Base-by-base conservation (phyloP, 1,140 invertebrate genomes). In the Mamestra configurata region DNA sequence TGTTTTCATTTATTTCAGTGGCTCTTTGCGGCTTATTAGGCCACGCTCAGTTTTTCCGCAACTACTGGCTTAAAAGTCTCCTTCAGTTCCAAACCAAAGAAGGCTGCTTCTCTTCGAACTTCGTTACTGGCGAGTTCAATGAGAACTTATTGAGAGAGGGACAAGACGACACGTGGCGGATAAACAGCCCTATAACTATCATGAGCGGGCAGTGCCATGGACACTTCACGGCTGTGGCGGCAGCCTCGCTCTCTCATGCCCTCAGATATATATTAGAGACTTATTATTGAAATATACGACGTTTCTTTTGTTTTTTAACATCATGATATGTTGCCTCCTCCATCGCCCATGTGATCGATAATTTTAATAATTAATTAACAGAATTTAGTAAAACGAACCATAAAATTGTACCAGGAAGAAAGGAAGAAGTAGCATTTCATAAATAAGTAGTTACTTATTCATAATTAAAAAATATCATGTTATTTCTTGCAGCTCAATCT, bases 41-140 rank as follows among this genome's bases (percentile, higher is more conserved):
- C 13, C 35, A 68, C 11, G 64, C 35, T 46, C 64, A 68, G 64
- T 68, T 68, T 15, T 37, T 68, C 20, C 64, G 40, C 15, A 20
- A 40, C 20, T 43, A 18, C 5, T 68, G 64, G 64, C 37, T 68
- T 11, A 43, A 68, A 13, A 20, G 20, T 7, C 64, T 68, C 15
- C 37, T 68, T 3, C n/a, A 43, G 35, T 68, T n/a, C 13, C 64
- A 68, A 68, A 68, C 64, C 13, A 2, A 7, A 24, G 37, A 18
- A 20, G 64, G 64, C 24, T 68, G 64, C 13, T 68, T 68, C 64
- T 20, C 53, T 3, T 0, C 1, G 6, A 55, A 55, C 5, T 55
- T 20, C 0, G 18, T 5, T 6, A 55, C 22, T 24, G 53, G 18
- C 6, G 18, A 11, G 15, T 20, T 22, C 6, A 22, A 55, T 13